Evolutionary conservation across 2,113 vertebrate species (phyloP).

Genomic region (Oncorhynchus kisutch): DNA sequence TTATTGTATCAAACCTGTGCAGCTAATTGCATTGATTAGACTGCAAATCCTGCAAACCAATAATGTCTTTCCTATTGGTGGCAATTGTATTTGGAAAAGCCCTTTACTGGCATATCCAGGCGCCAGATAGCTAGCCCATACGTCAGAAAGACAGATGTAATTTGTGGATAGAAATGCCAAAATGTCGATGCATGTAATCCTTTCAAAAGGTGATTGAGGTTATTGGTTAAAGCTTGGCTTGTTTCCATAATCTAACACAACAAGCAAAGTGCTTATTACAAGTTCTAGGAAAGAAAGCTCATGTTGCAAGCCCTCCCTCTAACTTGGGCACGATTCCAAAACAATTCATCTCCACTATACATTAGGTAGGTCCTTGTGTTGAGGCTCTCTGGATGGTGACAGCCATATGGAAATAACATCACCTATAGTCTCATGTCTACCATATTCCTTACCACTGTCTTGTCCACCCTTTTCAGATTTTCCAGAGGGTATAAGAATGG

Average conservation of each 20-base stretch:
- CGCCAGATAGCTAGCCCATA: constrained; percentile 35
- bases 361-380: neutral
- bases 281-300: constrained; percentile 50
- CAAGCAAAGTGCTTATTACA: constrained; percentile 74
- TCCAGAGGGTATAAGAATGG: neutral
- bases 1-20: neutral
- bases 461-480: neutral
- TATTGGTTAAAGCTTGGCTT: constrained; percentile 65
- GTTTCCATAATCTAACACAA: constrained; percentile 68
- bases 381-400: constrained; percentile 22
- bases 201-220: constrained; percentile 75
- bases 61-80: neutral
- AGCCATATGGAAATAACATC: constrained; percentile 48
- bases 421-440: constrained; percentile 27
- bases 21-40: no score
- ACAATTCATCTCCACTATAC: neutral
- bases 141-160: constrained; percentile 66
- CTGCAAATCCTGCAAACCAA: neutral
- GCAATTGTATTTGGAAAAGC: neutral
- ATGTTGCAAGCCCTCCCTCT: constrained; percentile 38
- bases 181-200: constrained; percentile 80
- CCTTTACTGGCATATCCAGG: neutral
- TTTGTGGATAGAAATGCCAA: constrained; percentile 77
- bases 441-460: constrained; percentile 28
- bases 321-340: constrained; percentile 13